These are phyloP conservation scores for Parochlus steinenii DNA, from an alignment of 2,888 invertebrate species.

Conservation along the genomic window DNA sequence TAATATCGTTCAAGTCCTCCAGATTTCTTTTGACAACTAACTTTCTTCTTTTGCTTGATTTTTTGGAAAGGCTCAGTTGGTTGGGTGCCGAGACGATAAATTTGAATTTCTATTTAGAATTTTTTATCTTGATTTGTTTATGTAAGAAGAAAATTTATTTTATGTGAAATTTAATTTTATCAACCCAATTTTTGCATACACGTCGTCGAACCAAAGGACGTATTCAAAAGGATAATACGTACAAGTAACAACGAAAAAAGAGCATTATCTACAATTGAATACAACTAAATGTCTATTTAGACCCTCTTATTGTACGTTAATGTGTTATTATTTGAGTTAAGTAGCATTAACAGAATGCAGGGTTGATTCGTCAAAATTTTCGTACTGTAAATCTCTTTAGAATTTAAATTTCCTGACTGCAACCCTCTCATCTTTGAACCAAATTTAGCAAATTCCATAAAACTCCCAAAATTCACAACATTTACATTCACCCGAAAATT, in stretches of 20 bases:
- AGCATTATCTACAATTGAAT: not conserved
- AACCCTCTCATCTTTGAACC: not conserved
- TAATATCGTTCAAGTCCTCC: too few species aligned
- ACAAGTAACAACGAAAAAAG: constrained; percentile 5
- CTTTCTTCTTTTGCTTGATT: too few species aligned
- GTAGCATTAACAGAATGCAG: constrained; percentile 10
- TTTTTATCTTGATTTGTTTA: too few species aligned
- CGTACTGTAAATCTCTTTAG: not conserved
- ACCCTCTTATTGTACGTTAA: constrained; percentile 9
- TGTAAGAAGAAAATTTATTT: too few species aligned
- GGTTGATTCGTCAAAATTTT: not conserved
- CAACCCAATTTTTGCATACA: too few species aligned
- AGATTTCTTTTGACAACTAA: too few species aligned
- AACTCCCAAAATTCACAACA: not conserved
- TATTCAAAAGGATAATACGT: constrained; percentile 8
- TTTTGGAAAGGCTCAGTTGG: too few species aligned
- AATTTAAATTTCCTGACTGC: not conserved
- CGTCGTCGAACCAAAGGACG: constrained; percentile 3
- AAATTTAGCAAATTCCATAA: not conserved
- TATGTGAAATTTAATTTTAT: too few species aligned
- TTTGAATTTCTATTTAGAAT: too few species aligned
- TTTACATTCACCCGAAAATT: constrained; percentile 13
- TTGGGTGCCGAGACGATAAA: too few species aligned
- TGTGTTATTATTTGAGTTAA: constrained; percentile 13
- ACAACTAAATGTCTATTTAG: not conserved